Percentiles rank a stretch among this genome's conserved stretches.
Conservation (phyloP, 2,113 vertebrate species). For the Oxyura jamaicensis region DNA sequence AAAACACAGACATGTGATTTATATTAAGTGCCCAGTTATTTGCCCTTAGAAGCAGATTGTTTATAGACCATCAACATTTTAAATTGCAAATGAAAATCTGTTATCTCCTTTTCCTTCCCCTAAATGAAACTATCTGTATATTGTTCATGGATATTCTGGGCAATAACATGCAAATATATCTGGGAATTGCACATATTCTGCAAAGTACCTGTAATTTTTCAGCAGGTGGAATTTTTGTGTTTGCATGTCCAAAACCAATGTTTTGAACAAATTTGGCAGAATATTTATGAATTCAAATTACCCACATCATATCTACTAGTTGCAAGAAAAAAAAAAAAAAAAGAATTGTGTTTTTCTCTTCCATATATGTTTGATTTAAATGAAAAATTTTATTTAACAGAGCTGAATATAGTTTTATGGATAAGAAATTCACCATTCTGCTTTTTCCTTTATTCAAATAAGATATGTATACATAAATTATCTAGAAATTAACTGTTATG, state of each 20-base stretch:
- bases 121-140: not conserved
- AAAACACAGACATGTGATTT: not conserved
- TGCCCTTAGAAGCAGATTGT: not conserved
- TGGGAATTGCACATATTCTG: not conserved
- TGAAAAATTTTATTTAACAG: not conserved
- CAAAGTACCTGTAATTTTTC: not conserved
- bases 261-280: not conserved
- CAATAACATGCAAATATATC: fast-evolving
- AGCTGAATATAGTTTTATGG: not conserved
- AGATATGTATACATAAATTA: not conserved
- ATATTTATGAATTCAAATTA: not conserved
- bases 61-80: not conserved
- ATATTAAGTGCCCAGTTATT: not conserved
- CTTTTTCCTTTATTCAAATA: not conserved
- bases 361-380: not conserved
- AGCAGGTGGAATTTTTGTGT: not conserved
- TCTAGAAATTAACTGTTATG: not conserved
- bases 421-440: not conserved
- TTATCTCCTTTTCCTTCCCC: not conserved
- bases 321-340: not conserved
- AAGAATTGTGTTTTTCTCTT: not conserved
- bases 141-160: not conserved
- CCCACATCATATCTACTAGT: not conserved
- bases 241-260: not conserved
- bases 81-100: not conserved